These are phyloP conservation scores for Oceanodroma leucorhoa DNA, from an alignment of 2,797 vertebrate genomes.

Conservation along the genomic window DNA sequence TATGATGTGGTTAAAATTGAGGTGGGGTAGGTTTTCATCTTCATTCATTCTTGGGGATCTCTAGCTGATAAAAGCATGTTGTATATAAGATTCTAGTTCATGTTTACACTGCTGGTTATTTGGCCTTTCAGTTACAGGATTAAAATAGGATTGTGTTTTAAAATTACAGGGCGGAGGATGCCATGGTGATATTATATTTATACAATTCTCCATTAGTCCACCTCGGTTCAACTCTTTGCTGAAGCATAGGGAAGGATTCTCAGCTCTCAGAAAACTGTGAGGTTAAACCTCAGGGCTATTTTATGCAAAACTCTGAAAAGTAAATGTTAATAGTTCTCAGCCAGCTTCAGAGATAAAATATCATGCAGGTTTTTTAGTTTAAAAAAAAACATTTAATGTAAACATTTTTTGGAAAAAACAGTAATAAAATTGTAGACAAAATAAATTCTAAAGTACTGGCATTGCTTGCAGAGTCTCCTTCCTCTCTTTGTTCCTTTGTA, in stretches of 20 bases:
- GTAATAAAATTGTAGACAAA: background rate
- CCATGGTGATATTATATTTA: background rate
- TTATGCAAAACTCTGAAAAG: background rate
- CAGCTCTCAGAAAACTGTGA: background rate
- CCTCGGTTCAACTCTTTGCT: background rate
- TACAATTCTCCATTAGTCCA: background rate
- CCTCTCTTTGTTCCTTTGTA: background rate
- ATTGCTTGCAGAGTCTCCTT: background rate
- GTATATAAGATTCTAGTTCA: background rate
- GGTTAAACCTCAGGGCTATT: background rate
- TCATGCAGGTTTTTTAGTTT: background rate
- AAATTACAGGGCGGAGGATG: background rate
- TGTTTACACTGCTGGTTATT: background rate
- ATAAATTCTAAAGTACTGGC: background rate
- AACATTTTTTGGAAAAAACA: background rate
- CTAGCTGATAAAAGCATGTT: background rate
- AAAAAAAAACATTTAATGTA: background rate
- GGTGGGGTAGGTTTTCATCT: background rate
- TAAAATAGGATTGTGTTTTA: background rate
- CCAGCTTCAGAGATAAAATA: background rate
- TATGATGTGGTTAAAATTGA: background rate
- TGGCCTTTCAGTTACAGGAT: background rate
- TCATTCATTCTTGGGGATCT: background rate
- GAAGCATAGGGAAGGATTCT: background rate
- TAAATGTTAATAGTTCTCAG: background rate